These are phyloP conservation scores for Chaetogeoica ovagalla DNA, from an alignment of 2,888 invertebrate species.

Conservation along the genomic window DNA sequence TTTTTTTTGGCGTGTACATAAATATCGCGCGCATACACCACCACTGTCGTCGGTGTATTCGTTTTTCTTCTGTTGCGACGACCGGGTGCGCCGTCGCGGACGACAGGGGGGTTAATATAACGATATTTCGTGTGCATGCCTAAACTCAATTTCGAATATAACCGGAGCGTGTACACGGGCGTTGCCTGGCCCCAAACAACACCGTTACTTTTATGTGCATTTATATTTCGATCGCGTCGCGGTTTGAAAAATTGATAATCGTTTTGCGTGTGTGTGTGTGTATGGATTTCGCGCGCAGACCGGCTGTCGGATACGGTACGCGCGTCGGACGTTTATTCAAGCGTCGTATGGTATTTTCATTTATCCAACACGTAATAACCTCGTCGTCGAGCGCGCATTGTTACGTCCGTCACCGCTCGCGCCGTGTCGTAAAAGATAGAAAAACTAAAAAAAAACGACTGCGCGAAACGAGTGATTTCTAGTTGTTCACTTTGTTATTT, in stretches of 20 bases:
- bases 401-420: too few species aligned
- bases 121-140: constrained; percentile 47
- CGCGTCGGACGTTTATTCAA: constrained; percentile 32
- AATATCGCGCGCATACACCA: background rate
- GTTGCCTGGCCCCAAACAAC: constrained; percentile 26
- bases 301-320: constrained; percentile 3
- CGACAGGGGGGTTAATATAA: background rate
- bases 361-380: background rate
- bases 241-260: constrained; percentile 50
- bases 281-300: background rate
- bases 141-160: constrained; percentile 38
- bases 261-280: background rate
- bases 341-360: constrained; percentile 9
- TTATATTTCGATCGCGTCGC: constrained; percentile 29
- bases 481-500: too few species aligned
- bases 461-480: too few species aligned
- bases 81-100: background rate
- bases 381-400: too few species aligned
- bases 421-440: constrained; percentile 8
- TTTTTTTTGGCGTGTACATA: too few species aligned
- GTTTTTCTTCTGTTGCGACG: background rate
- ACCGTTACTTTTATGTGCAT: constrained; percentile 26
- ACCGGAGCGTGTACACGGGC: constrained; percentile 31
- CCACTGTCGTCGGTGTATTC: background rate
- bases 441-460: background rate